Base-by-base conservation (phyloP, 53 echinoderm and acorn worm genomes). In the Crossaster papposus region DNA sequence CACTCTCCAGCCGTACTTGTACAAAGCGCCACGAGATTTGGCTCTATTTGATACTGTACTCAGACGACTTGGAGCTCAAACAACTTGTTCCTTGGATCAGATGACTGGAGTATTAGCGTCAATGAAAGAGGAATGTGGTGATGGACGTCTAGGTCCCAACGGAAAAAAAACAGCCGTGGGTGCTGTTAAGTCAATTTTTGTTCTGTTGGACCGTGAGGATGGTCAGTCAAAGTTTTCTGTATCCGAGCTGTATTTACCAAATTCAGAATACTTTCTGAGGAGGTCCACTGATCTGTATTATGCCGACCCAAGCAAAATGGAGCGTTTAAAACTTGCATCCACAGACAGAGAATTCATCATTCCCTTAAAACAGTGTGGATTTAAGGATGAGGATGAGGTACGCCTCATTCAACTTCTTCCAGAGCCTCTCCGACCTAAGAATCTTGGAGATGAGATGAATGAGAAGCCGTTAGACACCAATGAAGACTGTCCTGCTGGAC, bases 281-380 rank as follows among this genome's bases (percentile, higher is more conserved):
- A 44, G 76, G 50, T 23, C 90, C 3, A 28, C 76, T 4, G 0
- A 63, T 53, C 64, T 90, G 14, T 53, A 90, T 54, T 90, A 90
- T 63, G 83, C 83, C 18, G 83, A 83, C 28, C 83, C 51, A 29
- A 13, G 31, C n/a, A 64, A 51, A 35, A 79, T 91, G 79, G 80
- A n/a, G 35, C 18, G 34, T 14, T 54, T 36, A 5, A 77, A 52
- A 11, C 85, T 91, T 17, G 65, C 70, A 15, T 78, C 84, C 13
- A 91, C 84, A 30, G 79, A 83, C n/a, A 30, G 58, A 54, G 84
- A 91, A 53, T 91, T 91, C 74, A 29, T 91, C 8, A 20, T 84
- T 50, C 85, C 91, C 22, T 72, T 91, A 1, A 79, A 91, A 54
- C 79, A 83, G 24, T 91, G 85, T 17, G 70, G 85, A 51, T 22